Percentiles rank a stretch among this genome's conserved stretches.
Conservation (phyloP, 2,888 invertebrate species). For the Patella pellucida region DNA sequence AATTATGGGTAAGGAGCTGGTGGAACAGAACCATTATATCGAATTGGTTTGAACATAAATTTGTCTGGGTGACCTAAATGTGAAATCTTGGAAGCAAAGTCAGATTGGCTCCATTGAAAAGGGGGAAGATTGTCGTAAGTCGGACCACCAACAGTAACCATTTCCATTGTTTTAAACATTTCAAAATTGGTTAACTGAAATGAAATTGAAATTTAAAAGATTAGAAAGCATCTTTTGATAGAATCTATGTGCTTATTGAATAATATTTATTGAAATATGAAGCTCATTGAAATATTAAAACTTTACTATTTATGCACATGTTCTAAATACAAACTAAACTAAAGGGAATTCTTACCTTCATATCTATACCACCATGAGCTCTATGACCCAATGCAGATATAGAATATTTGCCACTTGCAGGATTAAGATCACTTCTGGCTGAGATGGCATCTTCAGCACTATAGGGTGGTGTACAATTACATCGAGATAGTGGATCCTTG, state of each 20-base stretch:
- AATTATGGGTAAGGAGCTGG: neutral
- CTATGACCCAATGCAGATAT: conserved; percentile 80
- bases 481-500: conserved; percentile 79
- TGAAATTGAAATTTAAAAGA: too few relatives aligned
- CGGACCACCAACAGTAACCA: conserved; percentile 74
- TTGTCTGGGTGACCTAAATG: conserved; percentile 83
- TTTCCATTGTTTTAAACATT: conserved; percentile 4
- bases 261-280: too few relatives aligned
- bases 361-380: conserved; percentile 80
- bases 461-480: conserved; percentile 80
- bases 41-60: conserved; percentile 78
- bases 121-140: conserved; percentile 78
- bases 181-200: conserved; percentile 21
- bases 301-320: too few relatives aligned
- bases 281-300: too few relatives aligned
- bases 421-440: conserved; percentile 81
- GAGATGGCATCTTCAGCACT: conserved; percentile 82
- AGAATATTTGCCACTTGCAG: conserved; percentile 80
- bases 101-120: conserved; percentile 83
- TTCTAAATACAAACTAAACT: too few relatives aligned
- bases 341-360: conserved; percentile 74
- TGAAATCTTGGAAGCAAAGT: conserved; percentile 75
- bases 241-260: too few relatives aligned
- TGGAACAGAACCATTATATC: conserved; percentile 42
- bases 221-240: too few relatives aligned